Evolutionary conservation across 2,888 invertebrate genomes (phyloP).

Genomic region (Ophion ventricosus): DNA sequence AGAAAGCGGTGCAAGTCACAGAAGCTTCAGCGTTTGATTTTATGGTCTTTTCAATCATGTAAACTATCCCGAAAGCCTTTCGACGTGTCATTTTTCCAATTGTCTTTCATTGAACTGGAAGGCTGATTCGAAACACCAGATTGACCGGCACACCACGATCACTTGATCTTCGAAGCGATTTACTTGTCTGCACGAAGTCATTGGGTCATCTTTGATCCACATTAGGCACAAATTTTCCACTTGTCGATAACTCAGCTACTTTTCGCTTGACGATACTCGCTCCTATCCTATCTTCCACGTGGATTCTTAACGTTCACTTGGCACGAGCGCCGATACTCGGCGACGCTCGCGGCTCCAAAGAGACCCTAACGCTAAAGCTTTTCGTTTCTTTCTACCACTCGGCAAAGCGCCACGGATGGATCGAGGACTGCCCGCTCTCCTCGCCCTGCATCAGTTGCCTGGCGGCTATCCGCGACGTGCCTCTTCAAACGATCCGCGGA

Average conservation of each 20-base stretch:
- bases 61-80: not conserved
- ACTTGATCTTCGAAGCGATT: not conserved
- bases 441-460: slow-evolving; percentile 23
- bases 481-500: slow-evolving; percentile 59
- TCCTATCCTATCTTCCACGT: not conserved
- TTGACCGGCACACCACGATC: not conserved
- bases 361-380: slow-evolving; percentile 23
- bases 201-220: not conserved
- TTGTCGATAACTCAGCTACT: not conserved
- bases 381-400: slow-evolving; percentile 50
- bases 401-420: slow-evolving; percentile 27
- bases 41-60: not conserved
- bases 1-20: not conserved
- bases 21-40: not conserved
- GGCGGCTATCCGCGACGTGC: slow-evolving; percentile 44
- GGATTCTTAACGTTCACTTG: not conserved
- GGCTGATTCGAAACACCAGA: not conserved
- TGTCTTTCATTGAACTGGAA: not conserved
- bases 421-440: slow-evolving; percentile 18
- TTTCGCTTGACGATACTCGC: not conserved
- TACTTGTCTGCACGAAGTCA: not conserved
- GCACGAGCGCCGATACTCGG: not conserved
- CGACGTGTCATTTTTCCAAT: not conserved
- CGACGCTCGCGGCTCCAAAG: not conserved
- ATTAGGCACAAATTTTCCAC: not conserved